Evolutionary conservation across 2,797 vertebrate species (phyloP), one percentile per base, ranked within the genome.

Genomic region (Chelonia mydas): DNA sequence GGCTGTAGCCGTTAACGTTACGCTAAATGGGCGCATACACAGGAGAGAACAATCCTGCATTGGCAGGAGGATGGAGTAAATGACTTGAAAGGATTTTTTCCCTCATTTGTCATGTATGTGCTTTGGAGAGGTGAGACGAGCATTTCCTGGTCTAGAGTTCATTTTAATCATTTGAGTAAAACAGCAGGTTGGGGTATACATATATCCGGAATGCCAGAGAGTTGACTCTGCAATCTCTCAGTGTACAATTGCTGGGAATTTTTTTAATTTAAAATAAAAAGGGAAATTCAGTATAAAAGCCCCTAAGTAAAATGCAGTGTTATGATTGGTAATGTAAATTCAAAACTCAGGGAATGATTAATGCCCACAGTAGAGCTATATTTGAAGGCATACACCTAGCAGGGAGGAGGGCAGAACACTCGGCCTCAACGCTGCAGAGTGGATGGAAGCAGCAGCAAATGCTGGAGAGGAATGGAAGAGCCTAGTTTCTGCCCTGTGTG

Each of bases 351-450:
- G 94, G 95, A 94, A 90, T 17, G 9, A 7, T 33, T 33, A 33
- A 61, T 61, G 33, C 84, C 92, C 31, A 83, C 89, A 95, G 41
- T 84, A 79, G 91, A 84, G 95, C n/a, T 96, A 5, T n/a, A 87
- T 87, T 87, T 93, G 92, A 96, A 94, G 88, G 92, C 93, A 49
- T 76, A 55, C 8, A 10, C 87, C 94, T 84, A 86, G 49, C 16
- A 27, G 2, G 17, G 33, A 68, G 33, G 33, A 10, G 54, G 54
- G 54, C 33, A 37, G 65, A 37, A 68, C 8, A 19, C n/a, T 68
- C n/a, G 19, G 33, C n/a, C 65, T 37, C n/a, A 68, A 21, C 61
- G 37, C 61, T 17, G n/a, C n/a, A 10, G 17, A 68, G 33, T 15
- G 16, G 15, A 33, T 33, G 6, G 31, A 61, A 61, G 31, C 33